Evolutionary conservation across 2,888 invertebrate species (phyloP).

Genomic region (Bombylius discolor): DNA sequence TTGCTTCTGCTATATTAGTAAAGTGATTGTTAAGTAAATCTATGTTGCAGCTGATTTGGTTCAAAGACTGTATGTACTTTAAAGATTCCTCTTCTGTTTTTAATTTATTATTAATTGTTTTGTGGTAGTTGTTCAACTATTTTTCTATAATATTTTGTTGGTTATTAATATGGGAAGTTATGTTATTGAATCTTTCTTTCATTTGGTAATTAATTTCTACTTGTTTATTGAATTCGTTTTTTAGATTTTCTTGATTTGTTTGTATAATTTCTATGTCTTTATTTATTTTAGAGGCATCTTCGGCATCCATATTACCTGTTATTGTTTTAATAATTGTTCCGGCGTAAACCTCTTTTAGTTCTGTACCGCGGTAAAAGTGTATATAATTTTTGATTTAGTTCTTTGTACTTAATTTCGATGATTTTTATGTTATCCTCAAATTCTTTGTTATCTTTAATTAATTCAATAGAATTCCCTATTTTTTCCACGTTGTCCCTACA

Average conservation of each 20-base stretch:
- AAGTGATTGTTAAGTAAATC: conserved; percentile 7
- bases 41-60: conserved; percentile 9
- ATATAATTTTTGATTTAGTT: background rate
- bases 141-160: conserved; percentile 7
- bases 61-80: conserved; percentile 2
- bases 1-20: conserved; percentile 11
- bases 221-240: background rate
- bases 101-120: conserved; percentile 1
- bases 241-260: background rate
- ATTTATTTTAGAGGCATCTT: background rate
- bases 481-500: background rate
- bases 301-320: background rate
- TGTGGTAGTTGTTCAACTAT: conserved; percentile 4
- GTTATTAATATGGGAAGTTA: conserved; percentile 1
- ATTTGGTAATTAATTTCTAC: background rate
- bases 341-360: background rate
- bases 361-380: background rate
- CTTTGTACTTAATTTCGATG: background rate
- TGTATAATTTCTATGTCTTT: background rate
- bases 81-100: conserved; percentile 1
- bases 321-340: background rate
- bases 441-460: background rate
- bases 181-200: background rate
- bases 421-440: background rate
- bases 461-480: background rate